Conservation (phyloP, 1,140 invertebrate species). For the Drosophila azteca region DNA sequence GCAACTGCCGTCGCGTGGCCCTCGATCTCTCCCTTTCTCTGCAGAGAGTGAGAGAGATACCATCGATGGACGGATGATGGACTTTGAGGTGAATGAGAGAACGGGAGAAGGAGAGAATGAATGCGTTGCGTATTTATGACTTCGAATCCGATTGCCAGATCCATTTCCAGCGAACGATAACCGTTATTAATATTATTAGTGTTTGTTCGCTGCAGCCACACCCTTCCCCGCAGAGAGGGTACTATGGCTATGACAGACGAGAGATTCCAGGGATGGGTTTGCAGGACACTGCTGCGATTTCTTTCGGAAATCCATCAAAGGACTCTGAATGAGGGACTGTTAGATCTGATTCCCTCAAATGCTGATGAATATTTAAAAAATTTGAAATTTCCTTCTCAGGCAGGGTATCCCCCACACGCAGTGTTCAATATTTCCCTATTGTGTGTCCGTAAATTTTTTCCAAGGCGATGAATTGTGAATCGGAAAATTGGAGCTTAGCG, state of each 20-base stretch:
- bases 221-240: no score
- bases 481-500: slow-evolving; percentile 51
- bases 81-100: slow-evolving; percentile 24
- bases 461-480: slow-evolving; percentile 51
- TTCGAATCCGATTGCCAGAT: slow-evolving; percentile 60
- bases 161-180: slow-evolving; percentile 52
- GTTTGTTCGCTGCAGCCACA: slow-evolving; percentile 30
- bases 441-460: background rate
- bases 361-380: no score
- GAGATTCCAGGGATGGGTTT: no score
- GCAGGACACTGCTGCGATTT: background rate
- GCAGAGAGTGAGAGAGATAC: slow-evolving; percentile 43
- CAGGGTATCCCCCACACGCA: background rate
- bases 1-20: slow-evolving; percentile 72
- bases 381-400: slow-evolving; percentile 5
- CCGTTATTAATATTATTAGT: slow-evolving; percentile 80
- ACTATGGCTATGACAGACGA: no score
- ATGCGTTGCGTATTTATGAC: slow-evolving; percentile 65
- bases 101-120: no score
- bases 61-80: slow-evolving; percentile 36
- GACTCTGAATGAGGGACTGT: no score
- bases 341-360: no score
- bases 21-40: slow-evolving; percentile 7
- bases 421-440: background rate
- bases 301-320: no score